Conservation (phyloP, 2,113 vertebrate species). For the Rallus limicola region DNA sequence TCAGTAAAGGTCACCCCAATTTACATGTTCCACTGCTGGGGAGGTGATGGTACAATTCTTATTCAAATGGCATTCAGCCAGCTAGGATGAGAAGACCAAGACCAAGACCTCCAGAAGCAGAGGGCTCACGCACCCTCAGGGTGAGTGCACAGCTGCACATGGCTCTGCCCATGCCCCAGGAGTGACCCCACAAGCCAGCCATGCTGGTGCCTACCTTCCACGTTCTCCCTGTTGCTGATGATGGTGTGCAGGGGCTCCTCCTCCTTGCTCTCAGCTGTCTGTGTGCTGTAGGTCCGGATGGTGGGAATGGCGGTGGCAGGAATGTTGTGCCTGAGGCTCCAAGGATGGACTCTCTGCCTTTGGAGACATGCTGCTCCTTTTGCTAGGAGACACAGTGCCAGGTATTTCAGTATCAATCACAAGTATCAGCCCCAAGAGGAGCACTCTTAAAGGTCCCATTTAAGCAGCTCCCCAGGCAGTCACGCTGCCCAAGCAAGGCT, state of each 20-base stretch:
- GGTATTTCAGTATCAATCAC: neutral
- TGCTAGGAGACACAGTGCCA: slow-evolving; percentile 17
- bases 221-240: slow-evolving; percentile 84
- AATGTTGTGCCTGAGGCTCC: neutral
- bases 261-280: slow-evolving; percentile 77
- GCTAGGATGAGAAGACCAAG: neutral
- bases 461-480: neutral
- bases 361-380: slow-evolving; percentile 29
- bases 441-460: neutral
- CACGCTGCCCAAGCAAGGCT: neutral
- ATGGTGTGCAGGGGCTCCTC: slow-evolving; percentile 84
- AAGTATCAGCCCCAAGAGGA: neutral
- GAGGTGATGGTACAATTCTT: neutral
- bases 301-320: neutral
- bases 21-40: neutral
- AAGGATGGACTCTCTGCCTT: neutral
- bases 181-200: neutral
- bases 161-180: neutral
- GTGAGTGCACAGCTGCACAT: neutral
- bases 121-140: neutral
- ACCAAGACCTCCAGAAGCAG: neutral
- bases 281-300: slow-evolving; percentile 79
- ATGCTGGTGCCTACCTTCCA: slow-evolving; percentile 78
- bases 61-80: neutral
- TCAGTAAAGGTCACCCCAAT: neutral